These are phyloP conservation scores for Rhodophaea formosa DNA, from an alignment of 2,888 invertebrate species.

Conservation along the genomic window DNA sequence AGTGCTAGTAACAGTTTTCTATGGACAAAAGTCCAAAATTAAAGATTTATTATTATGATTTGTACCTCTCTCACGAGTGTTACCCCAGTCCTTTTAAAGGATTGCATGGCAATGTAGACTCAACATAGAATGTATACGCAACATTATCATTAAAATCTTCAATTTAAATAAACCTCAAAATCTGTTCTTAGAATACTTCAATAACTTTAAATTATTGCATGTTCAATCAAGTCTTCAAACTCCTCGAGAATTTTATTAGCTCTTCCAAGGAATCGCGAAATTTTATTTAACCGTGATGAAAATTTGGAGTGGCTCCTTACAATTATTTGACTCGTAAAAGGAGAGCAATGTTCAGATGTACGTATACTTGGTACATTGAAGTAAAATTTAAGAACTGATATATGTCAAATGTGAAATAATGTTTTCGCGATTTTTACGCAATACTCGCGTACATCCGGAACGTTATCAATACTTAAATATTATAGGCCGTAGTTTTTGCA, in stretches of 20 bases:
- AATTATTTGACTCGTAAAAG: constrained; percentile 12
- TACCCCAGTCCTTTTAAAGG: no score
- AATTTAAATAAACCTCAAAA: not conserved
- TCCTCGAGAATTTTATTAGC: not conserved
- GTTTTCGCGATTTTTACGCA: no score
- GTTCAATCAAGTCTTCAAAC: not conserved
- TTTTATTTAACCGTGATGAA: constrained; percentile 9
- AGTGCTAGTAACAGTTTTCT: no score
- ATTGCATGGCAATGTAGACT: no score
- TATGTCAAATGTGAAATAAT: not conserved
- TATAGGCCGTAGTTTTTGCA: no score
- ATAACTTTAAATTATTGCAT: not conserved
- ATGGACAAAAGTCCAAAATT: no score
- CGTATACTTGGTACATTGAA: not conserved
- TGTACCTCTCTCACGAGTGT: no score
- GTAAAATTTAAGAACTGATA: not conserved
- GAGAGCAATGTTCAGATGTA: constrained; percentile 3
- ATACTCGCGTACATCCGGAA: no score
- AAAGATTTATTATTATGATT: no score
- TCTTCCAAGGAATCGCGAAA: not conserved
- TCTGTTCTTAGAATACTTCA: not conserved
- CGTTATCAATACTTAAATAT: no score
- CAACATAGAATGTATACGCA: no score
- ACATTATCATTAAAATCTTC: no score
- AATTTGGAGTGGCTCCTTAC: constrained; percentile 5